Evolutionary conservation across 2,113 vertebrate species (phyloP).

Genomic region (Thymallus thymallus): DNA sequence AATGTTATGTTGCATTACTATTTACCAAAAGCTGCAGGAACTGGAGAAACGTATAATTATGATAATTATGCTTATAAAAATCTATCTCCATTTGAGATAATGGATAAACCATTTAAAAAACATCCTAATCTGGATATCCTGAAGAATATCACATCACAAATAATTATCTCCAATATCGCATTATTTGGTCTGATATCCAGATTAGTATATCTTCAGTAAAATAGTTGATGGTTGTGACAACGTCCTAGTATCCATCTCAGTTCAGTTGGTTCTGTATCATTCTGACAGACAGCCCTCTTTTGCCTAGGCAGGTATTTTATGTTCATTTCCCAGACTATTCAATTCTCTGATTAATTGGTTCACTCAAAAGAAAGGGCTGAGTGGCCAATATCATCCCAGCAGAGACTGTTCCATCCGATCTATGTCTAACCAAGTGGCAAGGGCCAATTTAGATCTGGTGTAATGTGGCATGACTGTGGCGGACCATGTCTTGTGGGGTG

Average conservation of each 20-base stretch:
- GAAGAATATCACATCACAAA: background rate
- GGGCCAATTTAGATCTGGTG: background rate
- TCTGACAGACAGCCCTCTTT: slow-evolving; percentile 36
- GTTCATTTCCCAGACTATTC: slow-evolving; percentile 64
- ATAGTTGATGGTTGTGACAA: slow-evolving; percentile 31
- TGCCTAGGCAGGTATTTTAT: slow-evolving; percentile 59
- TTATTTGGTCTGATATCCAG: slow-evolving; percentile 12
- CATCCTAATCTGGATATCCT: too few relatives aligned
- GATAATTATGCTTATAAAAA: background rate
- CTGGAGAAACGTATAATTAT: background rate
- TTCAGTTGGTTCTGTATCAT: slow-evolving; percentile 43
- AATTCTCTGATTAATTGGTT: slow-evolving; percentile 65
- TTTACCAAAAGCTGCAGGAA: too few relatives aligned
- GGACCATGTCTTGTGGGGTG: background rate
- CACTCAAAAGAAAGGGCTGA: slow-evolving; percentile 41
- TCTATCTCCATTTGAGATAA: background rate
- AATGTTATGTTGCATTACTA: too few relatives aligned
- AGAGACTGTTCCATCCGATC: slow-evolving; percentile 46
- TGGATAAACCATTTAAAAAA: background rate
- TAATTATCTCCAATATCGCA: background rate
- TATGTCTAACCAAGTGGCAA: slow-evolving; percentile 17
- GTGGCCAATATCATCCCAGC: slow-evolving; percentile 30
- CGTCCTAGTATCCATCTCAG: slow-evolving; percentile 39
- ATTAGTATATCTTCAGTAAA: slow-evolving; percentile 32
- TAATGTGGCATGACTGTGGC: background rate